phyloP scores from a whole-genome alignment of 1,140 invertebrate genomes.

The Globodera ellingtonae region DNA sequence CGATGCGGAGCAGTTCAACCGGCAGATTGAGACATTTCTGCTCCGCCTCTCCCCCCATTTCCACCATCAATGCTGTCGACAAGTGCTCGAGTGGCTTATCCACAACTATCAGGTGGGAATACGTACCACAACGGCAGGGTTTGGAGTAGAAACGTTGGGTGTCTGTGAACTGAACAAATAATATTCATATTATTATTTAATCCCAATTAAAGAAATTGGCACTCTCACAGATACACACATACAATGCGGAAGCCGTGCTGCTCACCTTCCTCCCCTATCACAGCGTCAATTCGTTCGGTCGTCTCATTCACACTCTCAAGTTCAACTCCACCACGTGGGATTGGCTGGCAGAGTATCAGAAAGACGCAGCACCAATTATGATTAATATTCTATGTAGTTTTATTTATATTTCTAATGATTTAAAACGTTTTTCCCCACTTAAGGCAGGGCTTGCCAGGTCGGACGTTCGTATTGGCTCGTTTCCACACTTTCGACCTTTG shows the following conservation, averaged over 20 bases:
- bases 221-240: slow-evolving; percentile 47
- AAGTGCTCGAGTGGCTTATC: slow-evolving; percentile 53
- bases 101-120: slow-evolving; percentile 44
- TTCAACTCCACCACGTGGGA: slow-evolving; percentile 38
- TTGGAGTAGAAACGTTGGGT: not conserved
- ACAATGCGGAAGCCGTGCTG: slow-evolving; percentile 47
- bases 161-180: too few relatives aligned
- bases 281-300: slow-evolving; percentile 44
- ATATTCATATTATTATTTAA: too few relatives aligned
- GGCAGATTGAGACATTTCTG: slow-evolving; percentile 36
- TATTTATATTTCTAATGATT: slow-evolving; percentile 4
- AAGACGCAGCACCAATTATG: slow-evolving; percentile 43
- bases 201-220: too few relatives aligned
- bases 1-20: slow-evolving; percentile 38
- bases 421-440: not conserved
- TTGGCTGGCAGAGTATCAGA: slow-evolving; percentile 37
- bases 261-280: slow-evolving; percentile 46
- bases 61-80: slow-evolving; percentile 49
- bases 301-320: slow-evolving; percentile 45
- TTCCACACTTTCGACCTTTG: slow-evolving; percentile 9
- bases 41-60: slow-evolving; percentile 47
- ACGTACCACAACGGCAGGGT: too few relatives aligned
- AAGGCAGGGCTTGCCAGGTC: slow-evolving; percentile 20
- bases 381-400: slow-evolving; percentile 38
- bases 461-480: slow-evolving; percentile 16